Conservation (phyloP, 2,797 vertebrate species). For the Nasua narica region DNA sequence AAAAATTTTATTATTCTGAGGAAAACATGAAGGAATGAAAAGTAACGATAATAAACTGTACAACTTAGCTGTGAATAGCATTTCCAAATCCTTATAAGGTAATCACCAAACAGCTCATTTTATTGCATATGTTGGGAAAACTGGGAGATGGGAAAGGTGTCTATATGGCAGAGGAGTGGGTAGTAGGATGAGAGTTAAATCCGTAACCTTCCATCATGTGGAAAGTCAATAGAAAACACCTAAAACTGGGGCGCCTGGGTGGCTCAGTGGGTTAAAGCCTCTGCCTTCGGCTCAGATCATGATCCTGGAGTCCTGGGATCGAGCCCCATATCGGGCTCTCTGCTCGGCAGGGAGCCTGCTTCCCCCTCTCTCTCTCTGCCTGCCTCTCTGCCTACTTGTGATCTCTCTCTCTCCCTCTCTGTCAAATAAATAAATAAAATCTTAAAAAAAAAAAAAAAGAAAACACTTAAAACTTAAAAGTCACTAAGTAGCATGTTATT, state of each 20-base stretch:
- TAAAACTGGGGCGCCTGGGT: too few relatives aligned
- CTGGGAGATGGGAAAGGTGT: neutral
- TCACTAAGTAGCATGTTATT: neutral
- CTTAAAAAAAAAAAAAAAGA: too few relatives aligned
- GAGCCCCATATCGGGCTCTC: too few relatives aligned
- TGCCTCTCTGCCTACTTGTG: too few relatives aligned
- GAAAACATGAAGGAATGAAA: neutral
- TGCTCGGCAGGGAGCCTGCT: too few relatives aligned
- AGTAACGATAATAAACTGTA: neutral
- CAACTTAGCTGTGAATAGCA: neutral
- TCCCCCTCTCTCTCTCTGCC: too few relatives aligned
- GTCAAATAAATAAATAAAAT: too few relatives aligned
- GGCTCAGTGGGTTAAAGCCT: too few relatives aligned
- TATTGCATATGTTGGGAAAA: neutral
- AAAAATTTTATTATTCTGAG: neutral
- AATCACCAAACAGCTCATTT: neutral
- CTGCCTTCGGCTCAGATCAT: too few relatives aligned
- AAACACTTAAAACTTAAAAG: conserved; percentile 13
- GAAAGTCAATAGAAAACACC: neutral
- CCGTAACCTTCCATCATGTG: neutral
- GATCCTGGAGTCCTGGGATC: too few relatives aligned
- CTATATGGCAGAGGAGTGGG: neutral
- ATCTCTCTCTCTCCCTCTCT: too few relatives aligned
- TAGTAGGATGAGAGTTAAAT: neutral
- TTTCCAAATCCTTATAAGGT: neutral